phyloP scores from a whole-genome alignment of 2,888 invertebrate genomes.

The Drosophila robusta region DNA sequence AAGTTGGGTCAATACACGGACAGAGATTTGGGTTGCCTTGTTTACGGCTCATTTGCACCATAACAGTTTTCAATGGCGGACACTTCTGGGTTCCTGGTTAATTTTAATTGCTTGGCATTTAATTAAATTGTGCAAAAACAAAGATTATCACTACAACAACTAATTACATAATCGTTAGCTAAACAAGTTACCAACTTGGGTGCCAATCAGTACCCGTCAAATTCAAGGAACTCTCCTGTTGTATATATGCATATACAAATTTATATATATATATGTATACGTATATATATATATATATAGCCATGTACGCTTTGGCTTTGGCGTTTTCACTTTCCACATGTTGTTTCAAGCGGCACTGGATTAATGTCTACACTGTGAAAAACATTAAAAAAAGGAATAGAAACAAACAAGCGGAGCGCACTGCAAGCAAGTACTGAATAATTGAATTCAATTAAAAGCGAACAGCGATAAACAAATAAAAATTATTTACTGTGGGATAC shows the following conservation, averaged over 20 bases:
- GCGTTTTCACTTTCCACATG: constrained; percentile 1
- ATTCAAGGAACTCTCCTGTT: neutral
- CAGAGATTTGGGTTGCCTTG: constrained; percentile 18
- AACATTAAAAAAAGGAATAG: neutral
- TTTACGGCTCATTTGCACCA: constrained; percentile 65
- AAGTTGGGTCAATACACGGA: constrained; percentile 28
- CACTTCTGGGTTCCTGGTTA: constrained; percentile 32
- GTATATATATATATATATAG: neutral
- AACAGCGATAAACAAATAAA: constrained; percentile 14
- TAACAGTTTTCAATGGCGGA: constrained; percentile 38
- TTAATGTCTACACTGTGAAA: constrained; percentile 12
- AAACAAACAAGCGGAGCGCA: neutral
- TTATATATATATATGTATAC: too few species aligned
- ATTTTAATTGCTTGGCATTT: constrained; percentile 53
- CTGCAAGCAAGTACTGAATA: constrained; percentile 52
- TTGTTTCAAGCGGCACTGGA: constrained; percentile 1
- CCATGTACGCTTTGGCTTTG: neutral
- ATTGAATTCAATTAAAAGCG: constrained; percentile 68
- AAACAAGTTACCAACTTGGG: constrained; percentile 19
- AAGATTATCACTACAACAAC: constrained; percentile 39
- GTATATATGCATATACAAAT: too few species aligned
- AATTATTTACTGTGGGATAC: constrained; percentile 1
- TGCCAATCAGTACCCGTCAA: neutral
- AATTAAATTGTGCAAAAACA: constrained; percentile 42
- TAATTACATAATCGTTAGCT: constrained; percentile 39